Evolutionary conservation across 1,140 invertebrate genomes (phyloP).

Genomic region (Alviniconcha marisindica): DNA sequence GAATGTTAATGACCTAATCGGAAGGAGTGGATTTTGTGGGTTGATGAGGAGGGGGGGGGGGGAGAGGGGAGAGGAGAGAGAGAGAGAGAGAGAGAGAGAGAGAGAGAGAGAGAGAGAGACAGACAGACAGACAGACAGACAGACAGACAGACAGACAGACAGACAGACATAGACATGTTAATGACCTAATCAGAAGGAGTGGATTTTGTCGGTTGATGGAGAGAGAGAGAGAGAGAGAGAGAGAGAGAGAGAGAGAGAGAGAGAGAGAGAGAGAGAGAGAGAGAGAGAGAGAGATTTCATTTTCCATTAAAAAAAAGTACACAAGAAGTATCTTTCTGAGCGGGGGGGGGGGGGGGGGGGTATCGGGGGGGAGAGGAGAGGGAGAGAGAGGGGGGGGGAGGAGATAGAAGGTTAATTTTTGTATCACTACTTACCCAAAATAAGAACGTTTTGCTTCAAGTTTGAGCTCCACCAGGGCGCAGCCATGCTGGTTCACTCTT

Average conservation of each 20-base stretch:
- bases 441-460: too few relatives aligned
- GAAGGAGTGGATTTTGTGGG: slow-evolving; percentile 9
- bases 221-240: background rate
- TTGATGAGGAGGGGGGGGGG: slow-evolving; percentile 3
- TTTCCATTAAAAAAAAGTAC: background rate
- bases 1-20: slow-evolving; percentile 1
- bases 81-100: background rate
- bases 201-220: background rate
- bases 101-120: background rate
- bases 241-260: background rate
- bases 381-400: background rate
- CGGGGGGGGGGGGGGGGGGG: background rate
- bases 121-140: slow-evolving; percentile 24
- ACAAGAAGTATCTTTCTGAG: background rate
- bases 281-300: slow-evolving; percentile 6
- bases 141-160: slow-evolving; percentile 9
- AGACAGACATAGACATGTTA: slow-evolving; percentile 5
- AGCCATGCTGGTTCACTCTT: too few relatives aligned
- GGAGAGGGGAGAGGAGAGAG: slow-evolving; percentile 19
- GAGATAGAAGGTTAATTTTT: too few relatives aligned
- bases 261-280: slow-evolving; percentile 12
- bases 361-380: background rate
- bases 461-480: too few relatives aligned
- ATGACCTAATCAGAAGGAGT: background rate
- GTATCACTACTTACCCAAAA: too few relatives aligned